Evolutionary conservation across 2,113 vertebrate genomes (phyloP).

Genomic region (Nanorana parkeri): DNA sequence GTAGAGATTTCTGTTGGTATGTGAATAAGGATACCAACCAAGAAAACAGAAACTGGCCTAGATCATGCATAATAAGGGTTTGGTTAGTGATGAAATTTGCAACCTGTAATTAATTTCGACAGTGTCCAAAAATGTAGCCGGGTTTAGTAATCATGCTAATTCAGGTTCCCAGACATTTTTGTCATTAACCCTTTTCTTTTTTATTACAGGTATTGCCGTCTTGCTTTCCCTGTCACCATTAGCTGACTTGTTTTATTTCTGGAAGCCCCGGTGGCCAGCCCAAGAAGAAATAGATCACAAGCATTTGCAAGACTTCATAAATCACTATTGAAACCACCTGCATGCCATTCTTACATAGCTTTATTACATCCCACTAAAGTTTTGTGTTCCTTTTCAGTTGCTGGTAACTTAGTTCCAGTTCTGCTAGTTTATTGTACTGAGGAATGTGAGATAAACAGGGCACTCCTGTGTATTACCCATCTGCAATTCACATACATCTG

Average conservation of each 20-base stretch:
- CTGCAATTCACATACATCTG: constrained; percentile 23
- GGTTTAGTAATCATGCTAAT: constrained; percentile 31
- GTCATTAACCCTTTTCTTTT: constrained; percentile 24
- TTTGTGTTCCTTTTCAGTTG: neutral
- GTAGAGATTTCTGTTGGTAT: constrained; percentile 25
- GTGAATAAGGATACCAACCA: neutral
- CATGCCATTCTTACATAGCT: neutral
- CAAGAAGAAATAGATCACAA: neutral
- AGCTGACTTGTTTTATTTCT: neutral
- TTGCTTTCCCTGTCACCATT: too few relatives aligned
- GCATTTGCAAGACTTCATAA: neutral
- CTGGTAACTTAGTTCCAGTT: constrained; percentile 21
- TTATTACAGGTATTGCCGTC: neutral
- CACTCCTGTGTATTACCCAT: constrained; percentile 46
- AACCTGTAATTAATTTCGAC: constrained; percentile 38
- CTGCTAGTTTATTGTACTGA: constrained; percentile 35
- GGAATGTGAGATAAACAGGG: constrained; percentile 45
- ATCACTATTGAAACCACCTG: neutral
- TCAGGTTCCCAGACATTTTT: constrained; percentile 20
- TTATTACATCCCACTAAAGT: neutral
- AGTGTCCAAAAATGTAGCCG: constrained; percentile 6
- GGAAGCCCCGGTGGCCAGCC: neutral
- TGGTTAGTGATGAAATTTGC: constrained; percentile 29
- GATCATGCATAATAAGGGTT: constrained; percentile 24
- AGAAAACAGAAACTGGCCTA: constrained; percentile 37